Evolutionary conservation across 2,113 vertebrate species (phyloP).

Genomic region (Cyanoliseus patagonus): DNA sequence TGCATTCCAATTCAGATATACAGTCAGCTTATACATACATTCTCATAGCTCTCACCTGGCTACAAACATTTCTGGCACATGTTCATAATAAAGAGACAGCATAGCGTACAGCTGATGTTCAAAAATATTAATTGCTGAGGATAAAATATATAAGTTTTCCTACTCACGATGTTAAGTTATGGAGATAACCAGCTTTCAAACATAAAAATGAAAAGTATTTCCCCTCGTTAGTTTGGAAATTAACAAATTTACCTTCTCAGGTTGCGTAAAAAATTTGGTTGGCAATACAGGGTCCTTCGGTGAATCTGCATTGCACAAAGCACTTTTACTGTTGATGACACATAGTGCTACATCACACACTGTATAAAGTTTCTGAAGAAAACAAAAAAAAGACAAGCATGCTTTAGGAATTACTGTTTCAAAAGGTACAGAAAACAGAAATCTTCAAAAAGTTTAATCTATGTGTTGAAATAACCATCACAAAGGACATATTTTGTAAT

Average conservation of each 20-base stretch:
- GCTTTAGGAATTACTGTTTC: not conserved
- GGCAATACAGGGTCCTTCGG: constrained; percentile 95
- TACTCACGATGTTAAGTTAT: not conserved
- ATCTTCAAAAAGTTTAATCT: not conserved
- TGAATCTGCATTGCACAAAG: constrained; percentile 92
- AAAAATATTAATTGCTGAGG: not conserved
- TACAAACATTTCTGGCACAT: not conserved
- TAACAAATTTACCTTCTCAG: constrained; percentile 87
- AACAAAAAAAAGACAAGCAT: not conserved
- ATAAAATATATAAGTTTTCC: not conserved
- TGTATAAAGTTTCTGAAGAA: constrained; percentile 91
- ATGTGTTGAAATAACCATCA: not conserved
- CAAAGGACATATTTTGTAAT: not conserved
- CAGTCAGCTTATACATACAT: not conserved
- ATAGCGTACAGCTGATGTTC: not conserved
- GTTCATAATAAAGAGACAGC: not conserved
- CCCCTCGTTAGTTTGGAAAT: not conserved
- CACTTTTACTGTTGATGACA: constrained; percentile 98
- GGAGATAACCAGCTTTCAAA: not conserved
- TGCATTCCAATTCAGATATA: not conserved
- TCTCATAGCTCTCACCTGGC: not conserved
- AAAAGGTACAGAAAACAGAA: not conserved
- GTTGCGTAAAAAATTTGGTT: constrained; percentile 92
- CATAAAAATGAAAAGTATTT: not conserved
- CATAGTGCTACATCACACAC: constrained; percentile 98